Evolutionary conservation across 2,797 vertebrate genomes (phyloP).

Genomic region (Tachyglossus aculeatus): DNA sequence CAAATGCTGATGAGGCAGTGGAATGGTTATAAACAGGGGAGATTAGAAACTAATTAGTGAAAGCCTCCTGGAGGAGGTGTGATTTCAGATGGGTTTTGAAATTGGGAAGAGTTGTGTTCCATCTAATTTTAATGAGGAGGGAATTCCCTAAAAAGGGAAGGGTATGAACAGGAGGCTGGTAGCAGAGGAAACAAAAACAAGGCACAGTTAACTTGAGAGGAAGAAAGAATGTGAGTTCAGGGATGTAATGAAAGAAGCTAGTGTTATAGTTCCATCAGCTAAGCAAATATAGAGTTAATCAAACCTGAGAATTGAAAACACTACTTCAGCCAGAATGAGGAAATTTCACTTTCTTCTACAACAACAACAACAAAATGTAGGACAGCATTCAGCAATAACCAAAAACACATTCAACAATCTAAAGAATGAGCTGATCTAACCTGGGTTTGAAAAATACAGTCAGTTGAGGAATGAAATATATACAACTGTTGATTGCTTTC

Average conservation of each 20-base stretch:
- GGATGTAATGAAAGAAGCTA: slow-evolving; percentile 59
- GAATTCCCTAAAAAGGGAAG: too few relatives aligned
- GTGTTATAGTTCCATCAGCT: slow-evolving; percentile 40
- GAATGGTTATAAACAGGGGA: too few relatives aligned
- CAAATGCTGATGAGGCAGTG: too few relatives aligned
- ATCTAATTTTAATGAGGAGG: too few relatives aligned
- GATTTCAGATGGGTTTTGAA: too few relatives aligned
- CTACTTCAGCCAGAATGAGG: background rate
- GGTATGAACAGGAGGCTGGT: too few relatives aligned
- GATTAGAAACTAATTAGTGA: too few relatives aligned
- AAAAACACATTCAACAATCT: background rate
- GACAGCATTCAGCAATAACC: background rate
- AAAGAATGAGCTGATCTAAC: background rate
- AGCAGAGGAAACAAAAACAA: background rate
- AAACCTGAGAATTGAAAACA: slow-evolving; percentile 25
- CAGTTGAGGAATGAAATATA: background rate
- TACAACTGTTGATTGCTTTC: background rate
- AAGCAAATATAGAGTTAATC: slow-evolving; percentile 48
- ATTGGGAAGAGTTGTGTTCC: too few relatives aligned
- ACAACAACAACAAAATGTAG: background rate
- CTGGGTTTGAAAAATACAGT: slow-evolving; percentile 2
- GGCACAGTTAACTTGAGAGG: too few relatives aligned
- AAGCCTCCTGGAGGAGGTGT: too few relatives aligned
- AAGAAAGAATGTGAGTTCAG: slow-evolving; percentile 46
- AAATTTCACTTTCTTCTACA: background rate